Percentiles rank a stretch among this genome's conserved stretches.
Evolutionary conservation across 2,797 vertebrate species (phyloP).

Genomic region (Peromyscus eremicus): DNA sequence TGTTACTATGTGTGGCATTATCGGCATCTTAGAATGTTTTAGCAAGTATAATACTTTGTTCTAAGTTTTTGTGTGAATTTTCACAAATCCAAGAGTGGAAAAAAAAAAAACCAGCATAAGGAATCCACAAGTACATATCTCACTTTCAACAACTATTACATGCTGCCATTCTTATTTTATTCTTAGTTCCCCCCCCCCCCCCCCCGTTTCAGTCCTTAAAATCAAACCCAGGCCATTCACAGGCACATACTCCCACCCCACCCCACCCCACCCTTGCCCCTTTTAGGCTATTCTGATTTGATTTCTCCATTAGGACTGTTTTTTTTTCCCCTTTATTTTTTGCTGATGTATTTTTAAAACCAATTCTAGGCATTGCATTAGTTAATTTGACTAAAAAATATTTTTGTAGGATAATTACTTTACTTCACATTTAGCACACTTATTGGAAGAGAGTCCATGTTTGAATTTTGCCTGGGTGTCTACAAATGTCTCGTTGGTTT

Average conservation of each 20-base stretch:
- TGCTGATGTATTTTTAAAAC: constrained; percentile 29
- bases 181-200: no score
- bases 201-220: neutral
- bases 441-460: neutral
- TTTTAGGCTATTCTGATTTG: neutral
- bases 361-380: neutral
- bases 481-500: constrained; percentile 48
- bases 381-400: constrained; percentile 38
- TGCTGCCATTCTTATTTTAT: constrained; percentile 46
- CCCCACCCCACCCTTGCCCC: fast-evolving
- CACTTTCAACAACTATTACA: constrained; percentile 9
- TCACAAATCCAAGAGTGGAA: constrained; percentile 44
- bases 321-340: neutral
- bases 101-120: constrained; percentile 34
- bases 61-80: constrained; percentile 36
- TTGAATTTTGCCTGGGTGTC: constrained; percentile 4
- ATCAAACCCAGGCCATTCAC: neutral
- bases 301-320: neutral
- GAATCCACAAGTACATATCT: neutral
- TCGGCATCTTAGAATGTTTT: constrained; percentile 7
- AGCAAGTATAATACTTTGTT: constrained; percentile 40
- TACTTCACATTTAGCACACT: neutral
- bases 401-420: neutral
- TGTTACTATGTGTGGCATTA: neutral
- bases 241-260: neutral